These are phyloP conservation scores for Saturnia pavonia DNA, from an alignment of 2,888 invertebrate species.

Conservation along the genomic window DNA sequence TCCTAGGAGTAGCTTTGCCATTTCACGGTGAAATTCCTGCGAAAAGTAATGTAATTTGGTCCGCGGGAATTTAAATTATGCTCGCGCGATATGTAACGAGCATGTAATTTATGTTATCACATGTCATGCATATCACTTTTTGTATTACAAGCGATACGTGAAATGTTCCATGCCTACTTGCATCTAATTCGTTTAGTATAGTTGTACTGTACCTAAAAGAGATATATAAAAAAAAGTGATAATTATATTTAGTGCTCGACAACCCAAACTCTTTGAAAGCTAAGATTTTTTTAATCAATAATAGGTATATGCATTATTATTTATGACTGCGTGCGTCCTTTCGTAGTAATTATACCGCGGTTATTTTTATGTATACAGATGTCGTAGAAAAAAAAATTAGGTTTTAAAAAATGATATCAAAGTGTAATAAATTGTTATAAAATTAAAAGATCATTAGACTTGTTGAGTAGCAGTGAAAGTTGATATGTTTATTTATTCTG, in stretches of 20 bases:
- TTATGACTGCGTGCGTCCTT: slow-evolving; percentile 36
- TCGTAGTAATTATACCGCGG: slow-evolving; percentile 44
- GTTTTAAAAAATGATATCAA: slow-evolving; percentile 69
- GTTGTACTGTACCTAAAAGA: slow-evolving; percentile 19
- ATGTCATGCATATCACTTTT: no score
- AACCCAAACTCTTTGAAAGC: slow-evolving; percentile 36
- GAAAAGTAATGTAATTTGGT: no score
- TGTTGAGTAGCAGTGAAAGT: slow-evolving; percentile 79
- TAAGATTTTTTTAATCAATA: neutral
- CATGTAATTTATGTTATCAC: no score
- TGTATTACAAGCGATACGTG: neutral
- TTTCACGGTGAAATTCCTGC: no score
- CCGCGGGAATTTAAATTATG: no score
- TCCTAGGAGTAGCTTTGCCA: no score
- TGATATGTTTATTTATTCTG: slow-evolving; percentile 76
- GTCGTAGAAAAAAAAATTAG: slow-evolving; percentile 51
- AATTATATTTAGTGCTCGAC: slow-evolving; percentile 52
- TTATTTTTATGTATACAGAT: slow-evolving; percentile 60
- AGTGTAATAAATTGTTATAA: slow-evolving; percentile 80
- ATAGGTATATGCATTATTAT: slow-evolving; percentile 14
- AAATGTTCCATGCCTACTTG: slow-evolving; percentile 1
- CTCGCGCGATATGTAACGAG: no score
- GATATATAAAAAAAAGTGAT: slow-evolving; percentile 34
- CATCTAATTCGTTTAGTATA: slow-evolving; percentile 22
- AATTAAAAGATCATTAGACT: slow-evolving; percentile 71